These are phyloP conservation scores for Brachymystax lenok DNA, from an alignment of 2,797 vertebrate genomes.

Conservation along the genomic window DNA sequence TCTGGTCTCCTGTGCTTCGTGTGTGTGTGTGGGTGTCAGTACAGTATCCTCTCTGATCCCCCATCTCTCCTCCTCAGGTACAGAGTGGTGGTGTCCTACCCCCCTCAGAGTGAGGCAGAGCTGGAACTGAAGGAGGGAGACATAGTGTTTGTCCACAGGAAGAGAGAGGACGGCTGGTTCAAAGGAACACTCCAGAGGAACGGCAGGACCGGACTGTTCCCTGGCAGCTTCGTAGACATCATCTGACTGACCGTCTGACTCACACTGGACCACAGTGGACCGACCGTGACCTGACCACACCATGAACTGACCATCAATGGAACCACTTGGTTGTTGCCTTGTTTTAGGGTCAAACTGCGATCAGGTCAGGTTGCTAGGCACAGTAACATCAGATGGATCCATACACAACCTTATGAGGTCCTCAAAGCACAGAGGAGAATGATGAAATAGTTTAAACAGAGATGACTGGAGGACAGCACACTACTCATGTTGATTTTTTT, in stretches of 20 bases:
- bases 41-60: neutral
- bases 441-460: constrained; percentile 15
- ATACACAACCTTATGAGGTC: neutral
- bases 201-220: constrained; percentile 95
- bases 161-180: constrained; percentile 98
- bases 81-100: constrained; percentile 96
- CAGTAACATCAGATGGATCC: neutral
- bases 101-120: constrained; percentile 97
- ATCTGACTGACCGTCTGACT: constrained; percentile 66
- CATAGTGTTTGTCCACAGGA: constrained; percentile 97
- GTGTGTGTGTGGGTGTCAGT: no score
- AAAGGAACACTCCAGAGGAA: constrained; percentile 98
- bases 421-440: neutral
- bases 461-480: constrained; percentile 51
- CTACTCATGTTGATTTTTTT: constrained; percentile 47
- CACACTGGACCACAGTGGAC: constrained; percentile 8
- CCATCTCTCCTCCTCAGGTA: constrained; percentile 76
- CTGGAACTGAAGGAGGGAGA: constrained; percentile 99
- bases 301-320: neutral
- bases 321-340: neutral
- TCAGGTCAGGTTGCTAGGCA: neutral
- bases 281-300: neutral
- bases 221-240: constrained; percentile 97
- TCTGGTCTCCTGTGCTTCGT: no score
- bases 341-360: neutral